Base-by-base conservation (phyloP, 37 sponge, comb jelly and placozoan genomes). In the Ephydatia muelleri region DNA sequence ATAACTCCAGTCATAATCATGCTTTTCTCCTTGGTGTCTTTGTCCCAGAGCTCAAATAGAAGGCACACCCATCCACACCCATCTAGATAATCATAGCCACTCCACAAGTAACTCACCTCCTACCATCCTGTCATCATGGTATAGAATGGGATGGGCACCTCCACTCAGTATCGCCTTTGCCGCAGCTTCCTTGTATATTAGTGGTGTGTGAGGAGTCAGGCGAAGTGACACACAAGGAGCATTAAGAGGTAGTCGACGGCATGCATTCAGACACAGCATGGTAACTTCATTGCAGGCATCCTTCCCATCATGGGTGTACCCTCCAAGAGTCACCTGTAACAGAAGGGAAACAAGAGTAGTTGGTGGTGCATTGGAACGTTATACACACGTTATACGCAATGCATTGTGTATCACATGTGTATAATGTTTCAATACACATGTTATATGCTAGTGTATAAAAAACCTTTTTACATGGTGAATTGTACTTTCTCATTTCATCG, bases 201-300 rank as follows among this genome's bases (percentile, higher is more conserved):
- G 11, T 30, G 86, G 86, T n/a, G 86, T 80, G 28, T 43, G 33
- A 14, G 65, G 38, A 8, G 66, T 86, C 22, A 86, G 80, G 32
- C 88, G 88, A 12, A 87, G 88, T 13, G 88, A 87, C 23, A 87
- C 49, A 81, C 88, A 87, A 0, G 88, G 88, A 23, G 88, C 82
- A 69, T 87, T 87, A 12, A 87, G 88, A 19, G 88, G 88, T 0
- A 87, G 88, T 4, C 88, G 71, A 14, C 88, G 80, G 37, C 74
- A 72, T 35, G 86, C 86, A 25, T 79, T 79, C 39, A 86, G 80
- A 38, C 86, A 86, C 86, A 86, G 71, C 65, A 48, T 33, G 36
- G 86, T 86, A 38, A 86, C 29, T 11, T 86, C 80, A 80, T 86
- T 86, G 86, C 79, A 86, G 5, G 65, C 80, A 12, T 86, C 86